Evolutionary conservation across 2,888 invertebrate species (phyloP), one percentile per base, ranked within the genome.

Genomic region (Amblyteles armatorius): DNA sequence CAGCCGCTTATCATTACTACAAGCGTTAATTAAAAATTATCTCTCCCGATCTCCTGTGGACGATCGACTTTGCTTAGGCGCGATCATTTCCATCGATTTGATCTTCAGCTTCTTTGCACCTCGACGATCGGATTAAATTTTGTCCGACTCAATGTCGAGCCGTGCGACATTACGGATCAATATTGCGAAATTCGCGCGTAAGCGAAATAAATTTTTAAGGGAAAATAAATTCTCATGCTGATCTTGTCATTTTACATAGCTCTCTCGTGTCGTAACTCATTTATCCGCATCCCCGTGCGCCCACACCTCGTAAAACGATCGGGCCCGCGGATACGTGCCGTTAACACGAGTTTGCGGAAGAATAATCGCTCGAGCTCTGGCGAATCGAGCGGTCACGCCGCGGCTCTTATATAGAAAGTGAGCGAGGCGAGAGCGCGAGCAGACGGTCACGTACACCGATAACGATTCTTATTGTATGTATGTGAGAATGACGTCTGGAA

Each of bases 1-100:
- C 92, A 0, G 89, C 91, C 29, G 76, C 84, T 16, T 89, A 90
- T 80, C 90, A 90, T 79, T 90, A 92, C 77, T 82, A 85, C 68
- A 67, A 73, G 67, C 26, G 29, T 65, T 65, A 36, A 63, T 76
- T 4, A 36, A 9, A 52, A 19, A 19, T 22, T 3, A 19, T 19
- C 22, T 33, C 26, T 63, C 33, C 7, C n/a, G 16, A 11, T 19
- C 52, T n/a, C 22, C 19, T 40, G 40, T 11, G n/a, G 40, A 67
- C 16, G 7, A 33, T 29, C 7, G 13, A 33, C 26, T 33, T 13
- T 63, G 11, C 57, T 16, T n/a, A 33, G 16, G 33, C 60, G 60
- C 60, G n/a, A 63, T n/a, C 6, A 29, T 63, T 44, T 63, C 29
- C 60, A 33, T 33, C 19, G 22, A 57, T 57, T 26, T 3, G 26